A percentile compares a stretch with the other conserved stretches of the same genome.
Evolutionary conservation across 2,113 vertebrate genomes (phyloP).

Genomic region (Lycocorax pyrrhopterus): DNA sequence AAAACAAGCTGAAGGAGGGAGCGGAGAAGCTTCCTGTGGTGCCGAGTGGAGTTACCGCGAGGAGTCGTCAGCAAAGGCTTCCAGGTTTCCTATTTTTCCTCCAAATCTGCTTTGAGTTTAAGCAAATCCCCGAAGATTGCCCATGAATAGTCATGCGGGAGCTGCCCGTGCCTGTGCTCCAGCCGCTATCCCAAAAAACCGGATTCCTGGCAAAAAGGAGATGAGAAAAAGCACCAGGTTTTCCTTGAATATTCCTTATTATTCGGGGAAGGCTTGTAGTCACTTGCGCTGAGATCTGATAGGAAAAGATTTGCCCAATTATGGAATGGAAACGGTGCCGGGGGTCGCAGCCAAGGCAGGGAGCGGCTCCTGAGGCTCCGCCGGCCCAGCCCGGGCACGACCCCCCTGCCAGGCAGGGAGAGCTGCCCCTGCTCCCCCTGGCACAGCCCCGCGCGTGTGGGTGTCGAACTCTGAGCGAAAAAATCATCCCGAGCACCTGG

Average conservation of each 20-base stretch:
- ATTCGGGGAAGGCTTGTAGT: background rate
- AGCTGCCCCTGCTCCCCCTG: background rate
- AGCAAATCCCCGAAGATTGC: background rate
- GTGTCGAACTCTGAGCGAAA: background rate
- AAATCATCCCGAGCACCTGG: background rate
- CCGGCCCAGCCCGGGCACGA: background rate
- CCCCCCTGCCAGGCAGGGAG: background rate
- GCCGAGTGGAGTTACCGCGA: background rate
- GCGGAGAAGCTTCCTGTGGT: background rate
- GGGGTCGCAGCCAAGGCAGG: conserved; percentile 4
- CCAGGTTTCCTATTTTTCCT: background rate
- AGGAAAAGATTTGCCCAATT: conserved; percentile 38
- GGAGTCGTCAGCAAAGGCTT: background rate
- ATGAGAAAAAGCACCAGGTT: conserved; percentile 35
- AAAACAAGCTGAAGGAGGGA: background rate
- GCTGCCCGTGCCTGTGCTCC: background rate
- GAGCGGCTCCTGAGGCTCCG: background rate
- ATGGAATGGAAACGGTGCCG: conserved; percentile 25
- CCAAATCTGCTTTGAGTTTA: background rate
- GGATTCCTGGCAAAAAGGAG: conserved; percentile 34
- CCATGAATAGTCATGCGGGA: conserved; percentile 22
- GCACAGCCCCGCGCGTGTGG: background rate
- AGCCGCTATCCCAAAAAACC: background rate
- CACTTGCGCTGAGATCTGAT: conserved; percentile 43
- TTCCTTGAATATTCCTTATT: conserved; percentile 46